Evolutionary conservation across 2,888 invertebrate species (phyloP), one percentile per base, ranked within the genome.

Genomic region (Tanypteryx hageni): DNA sequence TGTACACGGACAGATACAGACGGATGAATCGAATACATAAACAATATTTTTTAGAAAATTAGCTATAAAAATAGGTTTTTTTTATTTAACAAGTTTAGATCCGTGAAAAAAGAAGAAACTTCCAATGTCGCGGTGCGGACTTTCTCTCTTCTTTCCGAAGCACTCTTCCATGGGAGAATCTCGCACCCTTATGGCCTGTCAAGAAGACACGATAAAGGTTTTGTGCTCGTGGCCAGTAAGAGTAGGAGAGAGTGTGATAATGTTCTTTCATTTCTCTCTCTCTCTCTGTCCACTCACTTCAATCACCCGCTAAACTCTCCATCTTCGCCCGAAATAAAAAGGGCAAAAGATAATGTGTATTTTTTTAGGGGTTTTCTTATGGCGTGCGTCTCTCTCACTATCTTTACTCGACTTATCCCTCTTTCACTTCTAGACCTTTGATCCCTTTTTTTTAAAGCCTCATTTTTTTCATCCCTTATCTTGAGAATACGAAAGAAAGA

Each of bases 131-230:
- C 27, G 76, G 27, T 27, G 76, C 27, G 27, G 76, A 27, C 0
- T 22, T 76, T 27, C 22, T 76, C 76, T 22, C 22, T 76, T 76
- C 22, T 22, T 13, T 16, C 22, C n/a, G 68, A 68, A 22, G 68
- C n/a, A n/a, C 76, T 76, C 76, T n/a, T 76, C 76, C 22, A 22
- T 27, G 13, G n/a, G n/a, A n/a, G 76, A 76, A 76, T 76, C 22
- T 27, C 22, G 76, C 22, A 27, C n/a, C n/a, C n/a, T 44, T 44
- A 44, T 44, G n/a, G 68, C 68, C 22, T 68, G 44, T 44, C 68
- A 22, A 22, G 68, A n/a, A 68, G 76, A 76, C 76, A 27, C 22
- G 76, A 76, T 76, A 76, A 76, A 76, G 76, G 76, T 76, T 76
- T 76, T 27, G 22, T 22, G 22, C 76, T 27, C 27, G 10, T 27